These are phyloP conservation scores for Alexandromys oeconomus DNA, from an alignment of 2,797 vertebrate species.

Conservation along the genomic window DNA sequence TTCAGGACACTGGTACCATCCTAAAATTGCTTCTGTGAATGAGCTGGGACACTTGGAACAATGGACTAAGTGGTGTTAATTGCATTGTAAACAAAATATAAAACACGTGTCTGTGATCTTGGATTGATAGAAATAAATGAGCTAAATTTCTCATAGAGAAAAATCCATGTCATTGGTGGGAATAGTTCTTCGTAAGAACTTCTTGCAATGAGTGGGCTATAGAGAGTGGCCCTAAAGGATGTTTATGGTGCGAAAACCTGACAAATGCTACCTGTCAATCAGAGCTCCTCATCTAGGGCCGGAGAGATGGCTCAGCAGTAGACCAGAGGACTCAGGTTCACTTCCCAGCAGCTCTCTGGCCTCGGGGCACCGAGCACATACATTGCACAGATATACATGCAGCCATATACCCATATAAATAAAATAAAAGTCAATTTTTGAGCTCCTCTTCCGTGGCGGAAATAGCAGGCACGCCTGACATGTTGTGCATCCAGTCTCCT, in stretches of 20 bases:
- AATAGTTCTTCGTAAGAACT: neutral
- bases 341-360: neutral
- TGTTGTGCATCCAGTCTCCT: neutral
- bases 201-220: neutral
- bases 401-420: neutral
- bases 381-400: neutral
- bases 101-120: accelerated
- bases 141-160: neutral
- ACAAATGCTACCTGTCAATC: neutral
- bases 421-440: neutral
- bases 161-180: neutral
- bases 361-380: neutral
- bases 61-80: neutral
- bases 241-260: neutral
- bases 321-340: neutral
- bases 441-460: neutral
- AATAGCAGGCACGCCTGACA: accelerated
- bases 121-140: neutral
- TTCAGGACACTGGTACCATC: neutral
- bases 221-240: neutral
- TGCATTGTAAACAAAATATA: neutral
- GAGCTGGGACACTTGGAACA: neutral
- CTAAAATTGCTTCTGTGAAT: neutral
- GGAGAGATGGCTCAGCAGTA: neutral
- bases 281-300: neutral